Evolutionary conservation across 2,113 vertebrate genomes (phyloP), one percentile per base, ranked within the genome.

Genomic region (Dolichallabes microphthalmus): DNA sequence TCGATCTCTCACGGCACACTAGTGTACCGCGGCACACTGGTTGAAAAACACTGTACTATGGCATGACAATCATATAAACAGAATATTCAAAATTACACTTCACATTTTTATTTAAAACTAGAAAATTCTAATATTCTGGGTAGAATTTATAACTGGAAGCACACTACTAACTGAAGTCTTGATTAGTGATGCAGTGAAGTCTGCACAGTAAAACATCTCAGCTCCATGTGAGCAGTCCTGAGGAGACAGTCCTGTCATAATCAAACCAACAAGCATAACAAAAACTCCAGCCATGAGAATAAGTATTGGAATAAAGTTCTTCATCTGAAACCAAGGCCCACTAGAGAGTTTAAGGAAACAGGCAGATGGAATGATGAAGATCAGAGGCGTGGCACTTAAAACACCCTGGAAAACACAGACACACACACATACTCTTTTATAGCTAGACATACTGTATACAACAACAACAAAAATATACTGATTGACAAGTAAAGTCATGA

Each of bases 321-420:
- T 95, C 2, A 88, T 86, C 79, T 96, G 94, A 87, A 93, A 96
- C 96, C 96, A 97, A 58, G 92, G 93, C 39, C 96, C 94, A 57
- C 94, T 66, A 20, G 96, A 97, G 57, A 98, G 94, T 86, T 94
- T 98, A 82, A 99, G 93, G 87, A 96, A 98, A 89, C 98, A 99
- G 0, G 96, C 97, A 0, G 97, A 94, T 4, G 98, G 97, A 55
- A 98, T 94, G 93, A 99, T 97, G 95, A 99, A 99, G 92, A 99
- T 96, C 73, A 99, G 93, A 0, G 98, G 98, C 4, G 94, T 95
- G 10, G 98, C 97, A 74, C 96, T 96, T 88, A 99, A 87, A 74
- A 95, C 94, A 52, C 98, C 98, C 98, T 99, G 93, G 27, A 87
- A 39, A 50, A 77, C 63, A 90, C 89, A 91, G 88, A 71, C 9